These are phyloP conservation scores for Listronotus oregonensis DNA, from an alignment of 1,140 invertebrate species.

Conservation along the genomic window DNA sequence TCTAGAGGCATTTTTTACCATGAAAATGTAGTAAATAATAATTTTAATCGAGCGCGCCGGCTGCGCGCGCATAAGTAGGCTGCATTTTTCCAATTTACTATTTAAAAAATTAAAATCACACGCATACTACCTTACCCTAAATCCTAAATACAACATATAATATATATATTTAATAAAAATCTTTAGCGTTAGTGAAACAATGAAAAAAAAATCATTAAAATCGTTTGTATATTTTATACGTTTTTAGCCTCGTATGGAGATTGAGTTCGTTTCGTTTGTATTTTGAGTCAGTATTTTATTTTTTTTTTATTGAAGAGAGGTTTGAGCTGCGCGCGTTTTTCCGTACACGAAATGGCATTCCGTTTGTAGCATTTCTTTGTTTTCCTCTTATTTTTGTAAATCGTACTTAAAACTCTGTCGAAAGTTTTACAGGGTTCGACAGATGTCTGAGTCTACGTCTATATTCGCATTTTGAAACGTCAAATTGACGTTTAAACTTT, in stretches of 20 bases:
- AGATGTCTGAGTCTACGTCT: no score
- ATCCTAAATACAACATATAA: no score
- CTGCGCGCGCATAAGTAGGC: constrained; percentile 20
- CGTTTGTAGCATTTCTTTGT: constrained; percentile 33
- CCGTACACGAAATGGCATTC: constrained; percentile 47
- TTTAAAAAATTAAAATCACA: constrained; percentile 8
- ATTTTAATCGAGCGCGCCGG: not conserved
- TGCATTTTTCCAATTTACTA: constrained; percentile 24
- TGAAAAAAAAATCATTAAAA: constrained; percentile 4
- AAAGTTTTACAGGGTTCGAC: not conserved
- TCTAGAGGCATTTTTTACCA: constrained; percentile 9
- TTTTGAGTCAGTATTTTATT: constrained; percentile 38
- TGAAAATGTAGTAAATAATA: constrained; percentile 9
- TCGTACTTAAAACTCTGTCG: constrained; percentile 14
- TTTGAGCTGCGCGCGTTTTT: constrained; percentile 40
- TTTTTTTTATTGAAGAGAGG: not conserved
- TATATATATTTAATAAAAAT: constrained; percentile 13
- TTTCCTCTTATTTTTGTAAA: constrained; percentile 10
- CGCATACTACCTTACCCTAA: constrained; percentile 8
- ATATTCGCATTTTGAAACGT: no score
- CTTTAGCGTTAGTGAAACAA: constrained; percentile 17
- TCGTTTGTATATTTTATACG: constrained; percentile 21
- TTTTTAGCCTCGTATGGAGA: constrained; percentile 5
- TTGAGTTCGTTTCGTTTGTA: constrained; percentile 19
- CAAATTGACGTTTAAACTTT: no score